phyloP scores from a whole-genome alignment of 2,888 invertebrate species.

The Cephus pygmeus region DNA sequence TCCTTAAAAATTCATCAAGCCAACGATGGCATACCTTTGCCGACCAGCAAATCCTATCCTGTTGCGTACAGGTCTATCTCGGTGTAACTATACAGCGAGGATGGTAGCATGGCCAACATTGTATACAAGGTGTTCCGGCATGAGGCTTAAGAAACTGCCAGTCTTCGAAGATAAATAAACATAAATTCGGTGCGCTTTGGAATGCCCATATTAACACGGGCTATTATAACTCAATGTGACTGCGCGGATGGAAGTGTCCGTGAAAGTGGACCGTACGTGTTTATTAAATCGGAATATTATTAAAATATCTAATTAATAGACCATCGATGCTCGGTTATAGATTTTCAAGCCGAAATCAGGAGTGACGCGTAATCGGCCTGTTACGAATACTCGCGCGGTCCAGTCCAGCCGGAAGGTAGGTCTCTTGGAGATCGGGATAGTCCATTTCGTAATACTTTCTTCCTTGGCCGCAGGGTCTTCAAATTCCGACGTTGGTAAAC shows the following conservation, averaged over 20 bases:
- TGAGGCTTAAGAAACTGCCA: slow-evolving; percentile 40
- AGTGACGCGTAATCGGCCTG: background rate
- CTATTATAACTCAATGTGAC: background rate
- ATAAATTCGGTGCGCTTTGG: slow-evolving; percentile 40
- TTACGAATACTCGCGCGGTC: background rate
- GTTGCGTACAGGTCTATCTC: background rate
- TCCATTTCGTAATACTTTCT: background rate
- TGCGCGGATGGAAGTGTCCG: background rate
- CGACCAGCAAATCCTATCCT: slow-evolving; percentile 2
- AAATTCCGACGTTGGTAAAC: background rate
- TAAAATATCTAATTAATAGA: background rate
- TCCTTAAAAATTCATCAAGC: slow-evolving; percentile 41
- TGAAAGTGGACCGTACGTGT: background rate
- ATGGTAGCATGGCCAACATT: slow-evolving; percentile 4
- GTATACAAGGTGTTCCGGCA: slow-evolving; percentile 35
- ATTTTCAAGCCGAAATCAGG: background rate
- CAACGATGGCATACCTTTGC: slow-evolving; percentile 32
- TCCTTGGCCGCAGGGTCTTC: background rate
- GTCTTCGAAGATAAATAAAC: slow-evolving; percentile 37
- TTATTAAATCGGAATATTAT: background rate
- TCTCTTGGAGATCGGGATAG: background rate
- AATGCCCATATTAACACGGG: slow-evolving; percentile 23
- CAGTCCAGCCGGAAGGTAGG: background rate
- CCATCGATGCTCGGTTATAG: background rate
- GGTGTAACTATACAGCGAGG: background rate